Evolutionary conservation across 2,113 vertebrate genomes (phyloP).

Genomic region (Heliornis fulica): DNA sequence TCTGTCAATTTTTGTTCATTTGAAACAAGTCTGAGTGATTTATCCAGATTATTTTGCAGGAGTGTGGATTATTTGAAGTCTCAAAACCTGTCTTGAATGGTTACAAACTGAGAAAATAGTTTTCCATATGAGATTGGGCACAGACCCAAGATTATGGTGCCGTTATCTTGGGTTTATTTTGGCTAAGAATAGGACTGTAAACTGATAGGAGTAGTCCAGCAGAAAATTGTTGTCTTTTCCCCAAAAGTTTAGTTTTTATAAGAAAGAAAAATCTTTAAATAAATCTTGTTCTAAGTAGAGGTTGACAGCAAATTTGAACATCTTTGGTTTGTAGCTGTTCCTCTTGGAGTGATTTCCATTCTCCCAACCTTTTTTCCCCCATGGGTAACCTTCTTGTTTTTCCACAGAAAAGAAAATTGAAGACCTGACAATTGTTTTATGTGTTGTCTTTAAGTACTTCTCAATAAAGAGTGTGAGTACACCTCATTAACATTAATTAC

Average conservation of each 20-base stretch:
- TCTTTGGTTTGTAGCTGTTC: background rate
- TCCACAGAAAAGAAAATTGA: background rate
- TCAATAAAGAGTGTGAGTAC: background rate
- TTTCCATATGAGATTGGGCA: background rate
- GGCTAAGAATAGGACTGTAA: background rate
- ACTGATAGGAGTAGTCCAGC: background rate
- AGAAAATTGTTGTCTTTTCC: background rate
- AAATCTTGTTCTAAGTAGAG: background rate
- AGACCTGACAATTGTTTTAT: background rate
- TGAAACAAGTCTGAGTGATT: background rate
- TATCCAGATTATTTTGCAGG: background rate
- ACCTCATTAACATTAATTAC: background rate
- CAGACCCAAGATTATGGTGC: background rate
- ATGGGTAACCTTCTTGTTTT: background rate
- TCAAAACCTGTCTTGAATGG: background rate
- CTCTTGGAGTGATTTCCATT: background rate
- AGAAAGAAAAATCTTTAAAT: background rate
- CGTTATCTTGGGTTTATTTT: background rate
- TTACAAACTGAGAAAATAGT: background rate
- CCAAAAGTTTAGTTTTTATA: background rate
- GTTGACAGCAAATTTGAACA: background rate
- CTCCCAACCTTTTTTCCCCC: background rate
- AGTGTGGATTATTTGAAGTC: background rate
- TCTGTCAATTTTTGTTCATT: background rate
- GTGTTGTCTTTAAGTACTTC: background rate